Evolutionary conservation across 2,888 invertebrate species (phyloP).

Genomic region (Adelognathus sp.): DNA sequence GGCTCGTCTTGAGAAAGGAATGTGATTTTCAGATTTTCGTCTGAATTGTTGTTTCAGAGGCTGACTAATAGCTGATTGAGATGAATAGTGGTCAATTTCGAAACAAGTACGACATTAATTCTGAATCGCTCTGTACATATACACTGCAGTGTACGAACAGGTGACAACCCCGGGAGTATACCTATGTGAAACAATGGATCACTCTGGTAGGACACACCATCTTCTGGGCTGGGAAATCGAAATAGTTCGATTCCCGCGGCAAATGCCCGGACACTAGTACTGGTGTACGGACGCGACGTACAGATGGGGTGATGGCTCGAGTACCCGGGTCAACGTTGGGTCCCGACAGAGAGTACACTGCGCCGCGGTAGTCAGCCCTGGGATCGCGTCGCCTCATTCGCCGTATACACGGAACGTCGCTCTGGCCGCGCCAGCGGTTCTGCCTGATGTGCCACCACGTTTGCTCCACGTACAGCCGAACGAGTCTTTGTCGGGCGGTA

Average conservation of each 20-base stretch:
- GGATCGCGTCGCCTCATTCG: constrained; percentile 48
- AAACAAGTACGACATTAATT: too few species aligned
- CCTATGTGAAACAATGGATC: constrained; percentile 67
- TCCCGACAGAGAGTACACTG: constrained; percentile 29
- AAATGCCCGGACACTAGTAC: constrained; percentile 33
- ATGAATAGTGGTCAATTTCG: too few species aligned
- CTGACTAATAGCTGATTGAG: too few species aligned
- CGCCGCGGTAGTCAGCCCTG: constrained; percentile 37
- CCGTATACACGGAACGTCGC: constrained; percentile 49
- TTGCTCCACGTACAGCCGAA: constrained; percentile 47
- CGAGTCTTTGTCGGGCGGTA: constrained; percentile 54
- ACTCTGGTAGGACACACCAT: constrained; percentile 67
- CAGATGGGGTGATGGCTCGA: constrained; percentile 52
- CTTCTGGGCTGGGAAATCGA: constrained; percentile 65
- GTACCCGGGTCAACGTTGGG: constrained; percentile 50
- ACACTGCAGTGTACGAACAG: neutral
- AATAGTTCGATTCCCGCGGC: constrained; percentile 63
- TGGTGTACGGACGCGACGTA: neutral
- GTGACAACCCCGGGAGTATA: neutral
- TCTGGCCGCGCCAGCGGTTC: constrained; percentile 42
- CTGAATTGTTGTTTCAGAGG: too few species aligned
- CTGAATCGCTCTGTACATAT: too few species aligned
- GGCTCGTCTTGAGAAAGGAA: too few species aligned
- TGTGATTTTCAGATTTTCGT: too few species aligned
- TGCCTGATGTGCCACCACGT: constrained; percentile 45